Conservation (phyloP, 2,113 vertebrate species). For the Ceratotherium simum region DNA sequence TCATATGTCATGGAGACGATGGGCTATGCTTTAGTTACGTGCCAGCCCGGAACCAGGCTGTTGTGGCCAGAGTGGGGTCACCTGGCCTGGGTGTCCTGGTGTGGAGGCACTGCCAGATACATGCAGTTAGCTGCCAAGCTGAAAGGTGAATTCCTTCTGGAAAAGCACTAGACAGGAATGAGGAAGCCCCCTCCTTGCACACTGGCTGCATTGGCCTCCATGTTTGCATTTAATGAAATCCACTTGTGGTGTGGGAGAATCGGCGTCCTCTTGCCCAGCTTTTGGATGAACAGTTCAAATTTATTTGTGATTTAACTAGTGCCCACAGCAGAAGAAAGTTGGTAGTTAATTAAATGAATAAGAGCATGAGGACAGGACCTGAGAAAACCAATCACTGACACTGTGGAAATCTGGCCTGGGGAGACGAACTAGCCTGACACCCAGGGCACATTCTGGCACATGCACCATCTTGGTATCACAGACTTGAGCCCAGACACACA, state of each 20-base stretch:
- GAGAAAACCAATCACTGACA: background rate
- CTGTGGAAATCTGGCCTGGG: accelerated
- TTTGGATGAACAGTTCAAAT: background rate
- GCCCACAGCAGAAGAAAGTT: background rate
- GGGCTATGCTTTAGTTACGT: background rate
- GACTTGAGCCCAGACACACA: too few species aligned
- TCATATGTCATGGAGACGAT: background rate
- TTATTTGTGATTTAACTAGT: too few species aligned
- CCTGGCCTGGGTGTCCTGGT: accelerated
- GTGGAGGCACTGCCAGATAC: accelerated
- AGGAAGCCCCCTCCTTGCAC: background rate
- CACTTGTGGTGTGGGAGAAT: too few species aligned
- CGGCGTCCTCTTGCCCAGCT: background rate
- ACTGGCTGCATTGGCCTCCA: background rate
- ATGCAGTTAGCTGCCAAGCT: background rate
- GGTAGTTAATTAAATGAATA: background rate
- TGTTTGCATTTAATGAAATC: background rate
- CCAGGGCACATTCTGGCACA: accelerated
- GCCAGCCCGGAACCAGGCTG: background rate
- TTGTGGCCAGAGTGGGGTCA: accelerated
- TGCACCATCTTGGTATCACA: accelerated
- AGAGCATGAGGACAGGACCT: background rate
- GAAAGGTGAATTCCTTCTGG: background rate
- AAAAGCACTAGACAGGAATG: accelerated
- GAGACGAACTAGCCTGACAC: accelerated